These are phyloP conservation scores for Cyrtorhinus lividipennis DNA, from an alignment of 1,140 invertebrate species.

Conservation along the genomic window DNA sequence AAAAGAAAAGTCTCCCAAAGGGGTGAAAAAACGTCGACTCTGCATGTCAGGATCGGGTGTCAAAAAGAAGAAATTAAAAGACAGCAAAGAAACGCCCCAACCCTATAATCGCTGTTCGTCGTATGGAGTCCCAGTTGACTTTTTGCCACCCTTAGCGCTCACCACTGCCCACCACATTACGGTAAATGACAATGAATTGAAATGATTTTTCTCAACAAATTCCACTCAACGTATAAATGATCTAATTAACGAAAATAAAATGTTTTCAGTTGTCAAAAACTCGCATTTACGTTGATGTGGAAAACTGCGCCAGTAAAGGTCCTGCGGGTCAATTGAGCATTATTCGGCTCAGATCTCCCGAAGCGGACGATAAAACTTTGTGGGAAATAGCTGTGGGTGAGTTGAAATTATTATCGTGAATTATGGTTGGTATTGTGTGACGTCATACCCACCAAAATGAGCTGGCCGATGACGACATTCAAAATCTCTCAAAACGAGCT, in stretches of 20 bases:
- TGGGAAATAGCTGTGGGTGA: constrained; percentile 44
- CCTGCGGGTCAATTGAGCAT: constrained; percentile 21
- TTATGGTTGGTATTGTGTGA: too few relatives aligned
- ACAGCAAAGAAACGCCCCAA: background rate
- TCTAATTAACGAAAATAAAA: too few relatives aligned
- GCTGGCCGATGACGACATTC: too few relatives aligned
- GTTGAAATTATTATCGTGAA: constrained; percentile 15
- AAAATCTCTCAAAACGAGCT: too few relatives aligned
- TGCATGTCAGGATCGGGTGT: background rate
- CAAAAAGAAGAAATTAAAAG: constrained; percentile 13
- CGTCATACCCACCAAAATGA: too few relatives aligned
- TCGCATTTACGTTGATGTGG: constrained; percentile 18
- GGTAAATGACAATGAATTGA: background rate
- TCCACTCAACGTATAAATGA: too few relatives aligned
- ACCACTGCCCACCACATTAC: background rate
- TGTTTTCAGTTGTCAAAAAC: constrained; percentile 15
- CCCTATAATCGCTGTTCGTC: background rate
- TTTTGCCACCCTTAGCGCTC: constrained; percentile 2
- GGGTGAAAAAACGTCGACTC: background rate
- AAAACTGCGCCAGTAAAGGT: constrained; percentile 21
- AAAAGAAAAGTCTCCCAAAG: background rate
- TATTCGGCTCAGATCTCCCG: constrained; percentile 19
- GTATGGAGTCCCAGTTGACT: background rate
- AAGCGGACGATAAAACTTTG: constrained; percentile 21
- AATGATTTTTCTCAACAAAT: background rate